Base-by-base conservation (phyloP, 2,888 invertebrate genomes). In the Xestia sexstrigata region DNA sequence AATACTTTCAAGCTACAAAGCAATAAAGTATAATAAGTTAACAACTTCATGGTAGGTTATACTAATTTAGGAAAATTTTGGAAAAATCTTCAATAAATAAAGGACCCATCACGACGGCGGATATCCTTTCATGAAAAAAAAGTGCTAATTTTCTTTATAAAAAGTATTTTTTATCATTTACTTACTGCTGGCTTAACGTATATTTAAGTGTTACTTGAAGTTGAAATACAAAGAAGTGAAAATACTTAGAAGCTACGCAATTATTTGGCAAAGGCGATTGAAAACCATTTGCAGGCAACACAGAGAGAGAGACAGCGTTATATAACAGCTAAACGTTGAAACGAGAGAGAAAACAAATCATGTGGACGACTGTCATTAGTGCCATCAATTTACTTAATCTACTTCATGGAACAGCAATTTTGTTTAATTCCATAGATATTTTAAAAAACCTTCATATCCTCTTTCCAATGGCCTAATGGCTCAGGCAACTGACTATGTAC, bases 401-500 rank as follows among this genome's bases (percentile, higher is more conserved):
- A 63, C n/a, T 68, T 49, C 58, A 13, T 42, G 42, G 47, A 82
- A 82, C 23, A 45, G 26, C 49, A 45, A 45, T 58, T 81, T 72
- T 52, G 52, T 58, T 52, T 30, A 39, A 39, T 30, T 68, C 20
- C 5, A 30, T 82, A 15, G 2, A 15, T 52, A 65, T 84, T 84
- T 9, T 9, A 42, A 45, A 58, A 71, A 72, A 65, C 11, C 49
- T 78, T 45, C 39, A 49, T 11, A 67, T 60, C 60, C 65, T 80
- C n/a, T 55, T 62, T 47, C 17, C 66, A 82, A 67, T 60, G 62
- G 42, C 42, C 42, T 70, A 30, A 30, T 67, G 49, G 17, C 30
- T 66, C n/a, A 62, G 47, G 30, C 26, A 30, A 81, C 30, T 81
- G 85, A 30, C 81, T 81, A 20, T 84, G 81, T 52, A 30, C 60